Evolutionary conservation across 2,888 invertebrate species (phyloP).

Genomic region (Venustoraphidia nigricollis): DNA sequence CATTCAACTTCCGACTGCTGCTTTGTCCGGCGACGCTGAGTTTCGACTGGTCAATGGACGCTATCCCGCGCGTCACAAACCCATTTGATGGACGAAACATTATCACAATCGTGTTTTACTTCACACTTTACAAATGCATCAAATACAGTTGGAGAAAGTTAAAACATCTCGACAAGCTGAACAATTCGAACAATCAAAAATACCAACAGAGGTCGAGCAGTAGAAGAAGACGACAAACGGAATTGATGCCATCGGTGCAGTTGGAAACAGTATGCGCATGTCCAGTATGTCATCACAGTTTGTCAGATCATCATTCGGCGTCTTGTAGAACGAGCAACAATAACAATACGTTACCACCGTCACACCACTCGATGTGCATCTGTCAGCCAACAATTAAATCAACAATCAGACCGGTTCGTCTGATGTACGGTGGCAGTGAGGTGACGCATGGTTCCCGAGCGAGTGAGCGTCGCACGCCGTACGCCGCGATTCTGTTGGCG

Average conservation of each 20-base stretch:
- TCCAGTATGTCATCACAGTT: slow-evolving; percentile 49
- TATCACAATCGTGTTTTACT: slow-evolving; percentile 60
- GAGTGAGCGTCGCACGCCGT: slow-evolving; percentile 12
- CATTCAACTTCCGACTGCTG: slow-evolving; percentile 76
- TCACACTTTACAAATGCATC: slow-evolving; percentile 20
- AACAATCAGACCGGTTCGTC: slow-evolving; percentile 26
- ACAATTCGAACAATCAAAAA: slow-evolving; percentile 7
- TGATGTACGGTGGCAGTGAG: slow-evolving; percentile 24
- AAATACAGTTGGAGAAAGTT: slow-evolving; percentile 11
- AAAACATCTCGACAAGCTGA: slow-evolving; percentile 2
- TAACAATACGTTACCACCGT: slow-evolving; percentile 45
- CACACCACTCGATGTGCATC: slow-evolving; percentile 25
- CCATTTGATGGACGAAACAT: slow-evolving; percentile 68
- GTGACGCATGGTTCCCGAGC: neutral
- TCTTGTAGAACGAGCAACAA: slow-evolving; percentile 57
- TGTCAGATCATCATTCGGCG: slow-evolving; percentile 50
- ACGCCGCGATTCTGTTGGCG: slow-evolving; percentile 34
- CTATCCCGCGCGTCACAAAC: slow-evolving; percentile 72
- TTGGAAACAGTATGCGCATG: slow-evolving; percentile 33
- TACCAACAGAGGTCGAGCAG: slow-evolving; percentile 3
- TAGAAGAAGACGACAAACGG: neutral
- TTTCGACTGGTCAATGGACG: slow-evolving; percentile 99
- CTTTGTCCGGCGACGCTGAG: slow-evolving; percentile 77
- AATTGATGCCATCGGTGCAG: neutral
- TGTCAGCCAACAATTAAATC: slow-evolving; percentile 20